Percentiles rank a stretch among this genome's conserved stretches.
Conservation (phyloP, 2,888 invertebrate genomes). For the Tenthredo scrophulariae region DNA sequence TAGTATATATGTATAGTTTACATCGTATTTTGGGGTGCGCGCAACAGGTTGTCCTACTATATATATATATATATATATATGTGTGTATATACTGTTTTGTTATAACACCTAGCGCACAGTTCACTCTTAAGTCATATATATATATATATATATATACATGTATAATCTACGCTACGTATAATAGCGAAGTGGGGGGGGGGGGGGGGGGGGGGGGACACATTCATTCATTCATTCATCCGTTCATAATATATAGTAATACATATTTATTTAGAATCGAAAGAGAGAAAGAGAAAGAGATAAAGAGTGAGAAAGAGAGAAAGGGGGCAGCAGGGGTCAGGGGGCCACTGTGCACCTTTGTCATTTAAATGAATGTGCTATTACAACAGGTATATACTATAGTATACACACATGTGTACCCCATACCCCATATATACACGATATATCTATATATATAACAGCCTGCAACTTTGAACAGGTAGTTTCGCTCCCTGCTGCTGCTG, state of each 20-base stretch:
- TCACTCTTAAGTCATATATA: no score
- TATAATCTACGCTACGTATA: no score
- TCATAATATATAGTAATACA: background rate
- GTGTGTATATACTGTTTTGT: no score
- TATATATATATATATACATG: background rate
- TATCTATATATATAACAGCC: background rate
- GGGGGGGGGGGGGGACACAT: background rate
- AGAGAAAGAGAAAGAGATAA: background rate
- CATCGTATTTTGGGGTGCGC: background rate
- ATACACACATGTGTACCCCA: background rate
- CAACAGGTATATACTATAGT: background rate
- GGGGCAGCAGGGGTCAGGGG: background rate
- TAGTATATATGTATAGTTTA: background rate
- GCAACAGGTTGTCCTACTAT: conserved; percentile 4
- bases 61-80: no score
- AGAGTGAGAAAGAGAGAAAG: background rate
- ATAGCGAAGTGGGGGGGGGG: background rate
- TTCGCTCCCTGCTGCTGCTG: background rate
- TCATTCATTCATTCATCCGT: conserved; percentile 7
- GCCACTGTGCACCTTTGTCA: conserved; percentile 8
- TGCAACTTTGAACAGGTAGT: conserved; percentile 27
- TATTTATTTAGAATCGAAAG: conserved; percentile 5
- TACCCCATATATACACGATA: background rate
- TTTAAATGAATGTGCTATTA: conserved; percentile 45
- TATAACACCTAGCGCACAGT: no score